Base-by-base conservation (phyloP, 2,888 invertebrate genomes). In the Entomobrya proxima region DNA sequence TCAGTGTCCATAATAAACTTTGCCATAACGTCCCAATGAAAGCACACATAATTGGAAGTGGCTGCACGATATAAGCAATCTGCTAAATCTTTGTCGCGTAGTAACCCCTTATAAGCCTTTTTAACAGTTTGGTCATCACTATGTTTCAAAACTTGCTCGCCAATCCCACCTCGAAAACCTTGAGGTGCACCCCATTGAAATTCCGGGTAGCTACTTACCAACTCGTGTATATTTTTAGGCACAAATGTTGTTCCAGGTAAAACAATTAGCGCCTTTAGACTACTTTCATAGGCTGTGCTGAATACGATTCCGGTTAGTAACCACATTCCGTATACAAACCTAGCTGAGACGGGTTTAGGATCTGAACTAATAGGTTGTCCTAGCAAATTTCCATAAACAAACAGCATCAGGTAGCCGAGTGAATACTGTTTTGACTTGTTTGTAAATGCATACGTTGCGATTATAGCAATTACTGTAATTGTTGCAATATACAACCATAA, bases 1-100 rank as follows among this genome's bases (percentile, higher is more conserved):
- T 67, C 40, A 0, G 67, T 67, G 13, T 67, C 24, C 40, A 67
- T 24, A 5, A 24, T 2, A 40, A 67, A 67, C 13, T 13, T 37
- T 13, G 24, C 40, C 67, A 67, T 67, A 24, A 67, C 40, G 13
- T 67, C 67, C 67, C 67, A 67, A 30, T 67, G 37, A 40, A 67
- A 67, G 9, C 67, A 67, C 13, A 21, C 67, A 24, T 67, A 67
- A 9, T 40, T 7, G 18, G 37, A 5, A 2, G 15, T 24, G 1
- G 40, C 37, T 1, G 67, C 67, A 24, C n/a, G 21, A 2, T 13
- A 1, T 9, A 40, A 6, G 13, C 64, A 64, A 3, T 35, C 35
- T 3, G 2, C 1, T 2, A 35, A 3, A 37, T 64, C 7, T 35
- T 18, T 37, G 0, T 64, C 64, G 1, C 15, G n/a, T 35, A 15